Conservation (phyloP, 2,888 invertebrate genomes). For the Xanthia icteritia region DNA sequence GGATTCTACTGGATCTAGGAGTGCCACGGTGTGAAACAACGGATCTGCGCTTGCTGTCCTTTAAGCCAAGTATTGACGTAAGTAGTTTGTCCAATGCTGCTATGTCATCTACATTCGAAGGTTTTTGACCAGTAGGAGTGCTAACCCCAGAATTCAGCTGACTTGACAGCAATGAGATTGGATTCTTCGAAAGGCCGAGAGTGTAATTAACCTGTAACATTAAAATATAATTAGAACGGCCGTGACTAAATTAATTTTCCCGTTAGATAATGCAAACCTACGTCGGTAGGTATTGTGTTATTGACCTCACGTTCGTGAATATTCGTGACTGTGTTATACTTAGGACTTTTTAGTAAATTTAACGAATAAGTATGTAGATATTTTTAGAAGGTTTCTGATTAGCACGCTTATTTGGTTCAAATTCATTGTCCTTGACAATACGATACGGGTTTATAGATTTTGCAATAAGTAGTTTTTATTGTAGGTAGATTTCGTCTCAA, state of each 20-base stretch:
- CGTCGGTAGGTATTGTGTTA: constrained; percentile 14
- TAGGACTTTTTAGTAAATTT: background rate
- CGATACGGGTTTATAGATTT: background rate
- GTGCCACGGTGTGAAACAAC: constrained; percentile 82
- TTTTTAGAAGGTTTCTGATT: background rate
- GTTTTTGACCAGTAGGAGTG: constrained; percentile 74
- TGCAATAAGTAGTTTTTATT: background rate
- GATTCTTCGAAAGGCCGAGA: constrained; percentile 80
- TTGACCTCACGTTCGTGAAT: constrained; percentile 18
- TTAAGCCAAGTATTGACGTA: constrained; percentile 90
- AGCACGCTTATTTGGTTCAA: background rate
- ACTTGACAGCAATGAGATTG: constrained; percentile 79
- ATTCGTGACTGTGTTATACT: constrained; percentile 15
- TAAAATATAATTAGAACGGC: constrained; percentile 21
- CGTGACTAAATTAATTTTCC: constrained; percentile 18
- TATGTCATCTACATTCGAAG: constrained; percentile 90
- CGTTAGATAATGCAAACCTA: constrained; percentile 14
- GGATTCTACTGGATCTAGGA: constrained; percentile 80
- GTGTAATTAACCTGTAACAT: constrained; percentile 79
- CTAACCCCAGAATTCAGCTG: constrained; percentile 77
- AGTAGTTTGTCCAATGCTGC: constrained; percentile 92
- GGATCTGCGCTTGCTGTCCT: constrained; percentile 79
- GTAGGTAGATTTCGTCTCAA: no score
- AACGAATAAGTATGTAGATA: background rate
- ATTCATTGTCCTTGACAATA: background rate